A percentile compares a stretch with the other conserved stretches of the same genome.
Conservation (phyloP, 2,888 invertebrate genomes). For the Phorcus lineatus region DNA sequence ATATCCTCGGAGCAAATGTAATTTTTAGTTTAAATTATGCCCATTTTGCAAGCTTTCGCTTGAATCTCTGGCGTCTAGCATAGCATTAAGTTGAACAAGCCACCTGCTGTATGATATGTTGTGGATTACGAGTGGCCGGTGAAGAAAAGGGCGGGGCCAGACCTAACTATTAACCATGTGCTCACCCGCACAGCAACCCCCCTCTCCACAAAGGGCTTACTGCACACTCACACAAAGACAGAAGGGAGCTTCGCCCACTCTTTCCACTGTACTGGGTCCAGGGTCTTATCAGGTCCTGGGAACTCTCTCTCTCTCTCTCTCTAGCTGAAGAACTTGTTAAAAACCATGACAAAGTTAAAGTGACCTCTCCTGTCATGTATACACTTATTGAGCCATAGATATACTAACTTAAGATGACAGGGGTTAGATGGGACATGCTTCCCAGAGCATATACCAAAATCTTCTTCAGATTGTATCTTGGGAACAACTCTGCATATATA, state of each 20-base stretch:
- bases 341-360: too few relatives aligned
- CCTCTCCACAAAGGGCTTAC: neutral
- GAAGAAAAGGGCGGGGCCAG: neutral
- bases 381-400: too few relatives aligned
- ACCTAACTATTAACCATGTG: neutral
- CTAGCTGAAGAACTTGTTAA: too few relatives aligned
- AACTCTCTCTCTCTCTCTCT: neutral
- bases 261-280: neutral
- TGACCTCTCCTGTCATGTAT: too few relatives aligned
- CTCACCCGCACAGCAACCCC: neutral
- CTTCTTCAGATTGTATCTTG: too few relatives aligned
- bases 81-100: neutral
- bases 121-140: neutral
- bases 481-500: too few relatives aligned
- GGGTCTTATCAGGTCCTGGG: neutral
- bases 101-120: neutral
- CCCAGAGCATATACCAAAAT: too few relatives aligned
- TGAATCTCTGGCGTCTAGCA: too few relatives aligned
- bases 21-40: slow-evolving; percentile 7
- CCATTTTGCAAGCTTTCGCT: neutral
- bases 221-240: neutral
- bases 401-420: too few relatives aligned
- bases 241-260: too few relatives aligned
- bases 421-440: too few relatives aligned
- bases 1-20: neutral